These are phyloP conservation scores for Cynocephalus volans DNA, from an alignment of 2,113 vertebrate species.

Conservation along the genomic window DNA sequence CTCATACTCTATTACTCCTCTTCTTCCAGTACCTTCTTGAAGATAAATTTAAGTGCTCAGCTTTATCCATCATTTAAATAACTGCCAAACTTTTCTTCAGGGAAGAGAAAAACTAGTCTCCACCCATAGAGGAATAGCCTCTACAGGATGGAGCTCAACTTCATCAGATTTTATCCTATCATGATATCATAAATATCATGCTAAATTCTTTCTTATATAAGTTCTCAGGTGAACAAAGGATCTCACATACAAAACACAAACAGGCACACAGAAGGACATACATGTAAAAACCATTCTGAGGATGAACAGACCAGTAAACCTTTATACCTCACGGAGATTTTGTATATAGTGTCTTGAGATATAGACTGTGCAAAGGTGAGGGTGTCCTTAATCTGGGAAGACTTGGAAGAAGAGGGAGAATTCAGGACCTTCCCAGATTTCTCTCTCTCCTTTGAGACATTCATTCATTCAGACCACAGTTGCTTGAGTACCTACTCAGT, in stretches of 20 bases:
- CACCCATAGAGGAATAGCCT: neutral
- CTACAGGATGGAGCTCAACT: neutral
- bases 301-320: slow-evolving; percentile 31
- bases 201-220: neutral
- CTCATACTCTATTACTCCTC: neutral
- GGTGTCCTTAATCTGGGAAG: neutral
- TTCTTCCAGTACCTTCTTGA: slow-evolving; percentile 20
- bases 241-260: slow-evolving; percentile 9
- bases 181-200: neutral
- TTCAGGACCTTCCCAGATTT: neutral
- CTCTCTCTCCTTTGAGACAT: slow-evolving; percentile 23
- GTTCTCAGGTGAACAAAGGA: neutral
- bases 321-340: neutral
- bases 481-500: neutral
- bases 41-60: slow-evolving; percentile 13
- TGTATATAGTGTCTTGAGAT: neutral
- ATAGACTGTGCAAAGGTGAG: neutral
- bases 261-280: neutral
- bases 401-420: neutral
- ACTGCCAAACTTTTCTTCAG: neutral
- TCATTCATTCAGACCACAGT: neutral
- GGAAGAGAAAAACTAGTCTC: neutral
- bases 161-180: neutral
- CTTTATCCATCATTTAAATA: slow-evolving; percentile 30
- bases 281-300: neutral